A percentile compares a stretch with the other conserved stretches of the same genome.
These are phyloP conservation scores for Netelia inedita DNA, from an alignment of 2,888 invertebrate species.

Conservation along the genomic window DNA sequence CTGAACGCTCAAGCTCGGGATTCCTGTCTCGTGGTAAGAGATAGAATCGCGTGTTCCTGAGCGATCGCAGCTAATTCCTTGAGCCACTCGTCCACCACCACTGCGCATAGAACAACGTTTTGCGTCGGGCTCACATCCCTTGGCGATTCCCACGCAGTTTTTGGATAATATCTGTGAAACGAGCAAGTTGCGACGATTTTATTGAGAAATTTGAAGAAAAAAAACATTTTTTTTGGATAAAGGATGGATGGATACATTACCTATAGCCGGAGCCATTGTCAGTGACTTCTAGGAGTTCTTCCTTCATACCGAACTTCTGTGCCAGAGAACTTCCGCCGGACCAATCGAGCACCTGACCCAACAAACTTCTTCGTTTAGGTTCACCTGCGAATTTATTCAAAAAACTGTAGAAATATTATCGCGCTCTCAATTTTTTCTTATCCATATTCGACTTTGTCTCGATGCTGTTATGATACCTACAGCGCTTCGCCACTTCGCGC, in stretches of 20 bases:
- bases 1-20: slow-evolving; percentile 64
- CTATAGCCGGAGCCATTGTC: slow-evolving; percentile 77
- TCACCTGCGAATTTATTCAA: slow-evolving; percentile 85
- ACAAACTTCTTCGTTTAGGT: slow-evolving; percentile 90
- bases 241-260: slow-evolving; percentile 62
- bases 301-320: slow-evolving; percentile 77
- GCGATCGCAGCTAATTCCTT: slow-evolving; percentile 97
- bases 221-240: not conserved
- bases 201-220: slow-evolving; percentile 17
- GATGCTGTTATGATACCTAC: slow-evolving; percentile 73
- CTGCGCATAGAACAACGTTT: slow-evolving; percentile 92
- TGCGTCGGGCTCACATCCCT: slow-evolving; percentile 85
- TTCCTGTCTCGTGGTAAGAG: slow-evolving; percentile 84
- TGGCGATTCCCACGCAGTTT: slow-evolving; percentile 80
- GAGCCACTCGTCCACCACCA: slow-evolving; percentile 97
- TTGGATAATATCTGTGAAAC: slow-evolving; percentile 74
- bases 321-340: slow-evolving; percentile 85
- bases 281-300: slow-evolving; percentile 78
- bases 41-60: slow-evolving; percentile 94
- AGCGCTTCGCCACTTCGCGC: slow-evolving; percentile 75
- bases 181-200: not conserved
- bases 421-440: not conserved
- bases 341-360: slow-evolving; percentile 91
- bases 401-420: slow-evolving; percentile 7
- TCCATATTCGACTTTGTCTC: slow-evolving; percentile 26